Evolutionary conservation across 2,888 invertebrate genomes (phyloP).

Genomic region (Caenorhabditis sp.): DNA sequence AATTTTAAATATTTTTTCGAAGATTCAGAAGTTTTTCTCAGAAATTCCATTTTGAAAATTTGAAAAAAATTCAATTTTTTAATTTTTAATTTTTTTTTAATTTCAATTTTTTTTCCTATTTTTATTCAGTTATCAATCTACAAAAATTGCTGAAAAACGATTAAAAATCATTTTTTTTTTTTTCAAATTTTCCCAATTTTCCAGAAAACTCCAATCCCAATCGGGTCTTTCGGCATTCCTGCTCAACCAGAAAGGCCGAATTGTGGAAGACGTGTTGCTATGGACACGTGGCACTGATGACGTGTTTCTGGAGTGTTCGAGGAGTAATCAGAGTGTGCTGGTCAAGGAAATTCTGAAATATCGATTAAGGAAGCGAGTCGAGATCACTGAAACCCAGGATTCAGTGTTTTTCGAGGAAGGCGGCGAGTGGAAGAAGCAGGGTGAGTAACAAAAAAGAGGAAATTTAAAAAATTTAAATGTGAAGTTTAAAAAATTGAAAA

Average conservation of each 20-base stretch:
- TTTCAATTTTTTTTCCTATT: too few relatives aligned
- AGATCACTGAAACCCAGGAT: slow-evolving; percentile 49
- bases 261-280: slow-evolving; percentile 78
- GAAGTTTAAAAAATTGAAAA: neutral
- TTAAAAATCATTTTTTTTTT: neutral
- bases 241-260: slow-evolving; percentile 79
- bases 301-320: slow-evolving; percentile 73
- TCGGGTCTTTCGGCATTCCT: slow-evolving; percentile 76
- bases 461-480: neutral
- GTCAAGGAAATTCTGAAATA: slow-evolving; percentile 72
- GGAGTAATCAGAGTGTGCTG: slow-evolving; percentile 55
- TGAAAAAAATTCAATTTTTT: too few relatives aligned
- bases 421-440: neutral
- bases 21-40: too few relatives aligned
- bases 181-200: slow-evolving; percentile 37
- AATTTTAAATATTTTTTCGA: too few relatives aligned
- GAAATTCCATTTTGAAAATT: too few relatives aligned
- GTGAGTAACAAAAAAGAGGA: too few relatives aligned
- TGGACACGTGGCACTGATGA: slow-evolving; percentile 67
- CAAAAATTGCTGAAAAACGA: neutral
- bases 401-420: slow-evolving; percentile 35
- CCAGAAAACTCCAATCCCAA: slow-evolving; percentile 66
- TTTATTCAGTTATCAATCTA: too few relatives aligned
- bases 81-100: too few relatives aligned
- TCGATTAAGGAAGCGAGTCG: slow-evolving; percentile 71